Evolutionary conservation across 1,140 invertebrate species (phyloP), one percentile per base, ranked within the genome.

Genomic region (Odontomachus brunneus): DNA sequence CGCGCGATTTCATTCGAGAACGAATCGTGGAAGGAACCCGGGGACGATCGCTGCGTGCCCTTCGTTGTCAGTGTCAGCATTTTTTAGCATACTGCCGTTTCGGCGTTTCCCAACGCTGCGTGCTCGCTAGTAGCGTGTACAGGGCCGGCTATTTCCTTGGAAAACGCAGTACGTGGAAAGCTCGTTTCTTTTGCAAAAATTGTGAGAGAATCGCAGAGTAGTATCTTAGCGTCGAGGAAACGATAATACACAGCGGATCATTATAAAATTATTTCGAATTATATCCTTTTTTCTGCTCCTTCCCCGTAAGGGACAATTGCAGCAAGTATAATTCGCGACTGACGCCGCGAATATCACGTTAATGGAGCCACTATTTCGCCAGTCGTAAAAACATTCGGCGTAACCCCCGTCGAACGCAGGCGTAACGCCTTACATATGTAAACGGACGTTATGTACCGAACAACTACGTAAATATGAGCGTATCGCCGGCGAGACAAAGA

Each of bases 71-170:
- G 83, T 87, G 84, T 89, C 88, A 90, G 88, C 88, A 82, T 89
- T 89, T 90, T 89, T 85, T 85, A 88, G 76, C 81, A 89, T 85
- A 90, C 88, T 89, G 89, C 89, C 73, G 71, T 90, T 90, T 91
- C 84, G 84, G 75, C 86, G 67, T 87, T 89, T 86, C 72, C 75
- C 80, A 51, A 49, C 2, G 72, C 55, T 82, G 66, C 69, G 74
- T 66, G 82, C 72, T 80, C 75, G 72, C 53, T 72, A 72, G 69
- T 11, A 44, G 49, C 71, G 75, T 67, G 73, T 83, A 26, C 60
- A 57, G 60, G 38, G 24, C 1, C 59, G 29, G 59, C 22, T 14
- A 57, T 65, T 72, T 60, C 26, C 74, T 55, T 73, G 66, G 57
- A 51, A 86, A 80, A 69, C 44, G 73, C 57, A n/a, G 57, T 53